phyloP scores from a whole-genome alignment of 2,888 invertebrate genomes.

The Cryptophagus acutangulus region DNA sequence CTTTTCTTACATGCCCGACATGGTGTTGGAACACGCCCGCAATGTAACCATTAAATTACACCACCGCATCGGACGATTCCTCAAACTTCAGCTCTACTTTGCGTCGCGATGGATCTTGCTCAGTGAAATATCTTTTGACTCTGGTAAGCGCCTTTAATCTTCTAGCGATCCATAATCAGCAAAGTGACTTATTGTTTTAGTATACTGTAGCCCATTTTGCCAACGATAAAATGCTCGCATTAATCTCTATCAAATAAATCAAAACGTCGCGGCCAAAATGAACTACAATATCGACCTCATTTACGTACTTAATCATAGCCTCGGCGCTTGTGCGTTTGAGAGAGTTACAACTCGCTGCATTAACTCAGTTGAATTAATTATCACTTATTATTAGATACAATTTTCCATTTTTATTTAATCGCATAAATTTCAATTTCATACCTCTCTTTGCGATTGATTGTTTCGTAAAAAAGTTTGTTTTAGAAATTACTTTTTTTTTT shows the following conservation, averaged over 20 bases:
- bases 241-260: conserved; percentile 41
- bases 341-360: too few species aligned
- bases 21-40: conserved; percentile 70
- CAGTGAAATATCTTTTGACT: conserved; percentile 79
- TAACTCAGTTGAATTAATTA: too few species aligned
- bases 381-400: too few species aligned
- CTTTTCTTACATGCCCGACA: conserved; percentile 71
- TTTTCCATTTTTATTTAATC: too few species aligned
- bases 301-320: conserved; percentile 12
- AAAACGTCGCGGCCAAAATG: conserved; percentile 33
- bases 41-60: conserved; percentile 77
- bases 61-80: conserved; percentile 67
- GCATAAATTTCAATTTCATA: too few species aligned
- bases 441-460: too few species aligned
- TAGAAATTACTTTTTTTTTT: too few species aligned
- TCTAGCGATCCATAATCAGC: conserved; percentile 27
- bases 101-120: conserved; percentile 79
- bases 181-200: conserved; percentile 31
- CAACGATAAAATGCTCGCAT: conserved; percentile 36
- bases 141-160: conserved; percentile 53
- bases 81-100: conserved; percentile 74
- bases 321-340: too few species aligned
- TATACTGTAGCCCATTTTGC: conserved; percentile 21
- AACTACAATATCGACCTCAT: conserved; percentile 23
- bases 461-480: conserved; percentile 1